phyloP scores from a whole-genome alignment of 1,140 invertebrate species.

The Drosophila quadrilineata region DNA sequence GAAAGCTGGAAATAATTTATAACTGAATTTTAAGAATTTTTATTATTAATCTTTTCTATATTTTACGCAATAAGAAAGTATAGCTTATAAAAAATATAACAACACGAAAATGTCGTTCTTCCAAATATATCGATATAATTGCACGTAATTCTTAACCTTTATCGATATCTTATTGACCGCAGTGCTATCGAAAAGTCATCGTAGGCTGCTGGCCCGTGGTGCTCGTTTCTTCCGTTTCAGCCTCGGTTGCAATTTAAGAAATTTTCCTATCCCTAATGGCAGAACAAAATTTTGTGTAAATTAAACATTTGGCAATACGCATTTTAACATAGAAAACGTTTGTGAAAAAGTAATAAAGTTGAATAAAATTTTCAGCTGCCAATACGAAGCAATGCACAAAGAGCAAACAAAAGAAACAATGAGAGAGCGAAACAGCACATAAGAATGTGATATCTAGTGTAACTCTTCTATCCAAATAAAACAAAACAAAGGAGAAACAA shows the following conservation, averaged over 20 bases:
- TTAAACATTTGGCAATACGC: neutral
- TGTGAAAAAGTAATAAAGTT: conserved; percentile 31
- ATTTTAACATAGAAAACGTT: neutral
- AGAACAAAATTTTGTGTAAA: neutral
- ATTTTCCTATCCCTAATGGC: neutral
- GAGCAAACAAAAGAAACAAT: conserved; percentile 63
- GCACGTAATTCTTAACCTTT: neutral
- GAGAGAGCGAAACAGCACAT: conserved; percentile 46
- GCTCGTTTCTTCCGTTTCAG: conserved; percentile 19
- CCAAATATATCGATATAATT: no score
- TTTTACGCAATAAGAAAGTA: no score
- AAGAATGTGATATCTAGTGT: conserved; percentile 36
- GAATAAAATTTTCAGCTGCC: conserved; percentile 47
- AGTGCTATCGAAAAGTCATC: conserved; percentile 26
- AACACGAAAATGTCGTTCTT: no score
- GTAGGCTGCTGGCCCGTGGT: conserved; percentile 27
- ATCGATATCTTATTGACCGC: conserved; percentile 17
- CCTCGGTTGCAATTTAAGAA: conserved; percentile 8
- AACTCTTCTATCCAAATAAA: conserved; percentile 72
- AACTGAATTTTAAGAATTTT: no score
- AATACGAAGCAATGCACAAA: conserved; percentile 53
- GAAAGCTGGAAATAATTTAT: no score
- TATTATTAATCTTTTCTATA: no score
- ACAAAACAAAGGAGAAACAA: conserved; percentile 78
- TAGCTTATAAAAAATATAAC: no score